A percentile compares a stretch with the other conserved stretches of the same genome.
phyloP scores from a whole-genome alignment of 1,140 invertebrate species.

The Zaprionus ornatus region DNA sequence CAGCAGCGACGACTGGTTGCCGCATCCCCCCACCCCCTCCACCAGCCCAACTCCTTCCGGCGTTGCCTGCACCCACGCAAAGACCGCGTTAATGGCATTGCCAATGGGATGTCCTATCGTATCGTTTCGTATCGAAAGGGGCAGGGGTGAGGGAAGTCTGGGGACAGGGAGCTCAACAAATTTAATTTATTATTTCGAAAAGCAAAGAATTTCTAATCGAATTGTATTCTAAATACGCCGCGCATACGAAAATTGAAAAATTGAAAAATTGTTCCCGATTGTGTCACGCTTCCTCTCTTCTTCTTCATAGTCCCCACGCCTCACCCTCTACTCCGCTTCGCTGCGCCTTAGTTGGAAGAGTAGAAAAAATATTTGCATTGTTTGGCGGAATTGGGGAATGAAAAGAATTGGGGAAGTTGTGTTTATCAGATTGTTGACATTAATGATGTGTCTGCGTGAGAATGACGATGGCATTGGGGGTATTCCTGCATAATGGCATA shows the following conservation, averaged over 20 bases:
- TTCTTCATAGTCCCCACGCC: not conserved
- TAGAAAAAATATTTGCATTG: slow-evolving; percentile 57
- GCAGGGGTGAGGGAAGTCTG: not conserved
- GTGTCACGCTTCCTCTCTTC: slow-evolving; percentile 30
- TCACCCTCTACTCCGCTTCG: not conserved
- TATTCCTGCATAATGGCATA: not conserved
- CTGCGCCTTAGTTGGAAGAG: slow-evolving; percentile 27
- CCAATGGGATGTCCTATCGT: slow-evolving; percentile 50
- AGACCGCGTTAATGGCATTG: slow-evolving; percentile 69
- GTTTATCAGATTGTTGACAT: slow-evolving; percentile 72
- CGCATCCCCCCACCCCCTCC: not conserved
- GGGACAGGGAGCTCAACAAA: slow-evolving; percentile 39
- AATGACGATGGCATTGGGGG: not conserved
- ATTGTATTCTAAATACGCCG: slow-evolving; percentile 75
- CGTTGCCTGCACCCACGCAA: slow-evolving; percentile 22
- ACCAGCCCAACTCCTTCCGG: not conserved
- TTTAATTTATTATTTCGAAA: slow-evolving; percentile 82
- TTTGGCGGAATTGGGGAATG: slow-evolving; percentile 33
- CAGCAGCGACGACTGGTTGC: not conserved
- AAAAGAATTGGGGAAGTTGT: slow-evolving; percentile 42
- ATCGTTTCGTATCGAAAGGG: slow-evolving; percentile 12
- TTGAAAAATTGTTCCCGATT: slow-evolving; percentile 72
- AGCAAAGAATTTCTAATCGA: slow-evolving; percentile 82
- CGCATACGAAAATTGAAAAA: slow-evolving; percentile 65
- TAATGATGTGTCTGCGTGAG: slow-evolving; percentile 60